Evolutionary conservation across 2,113 vertebrate genomes (phyloP).

Genomic region (Catharus minimus): DNA sequence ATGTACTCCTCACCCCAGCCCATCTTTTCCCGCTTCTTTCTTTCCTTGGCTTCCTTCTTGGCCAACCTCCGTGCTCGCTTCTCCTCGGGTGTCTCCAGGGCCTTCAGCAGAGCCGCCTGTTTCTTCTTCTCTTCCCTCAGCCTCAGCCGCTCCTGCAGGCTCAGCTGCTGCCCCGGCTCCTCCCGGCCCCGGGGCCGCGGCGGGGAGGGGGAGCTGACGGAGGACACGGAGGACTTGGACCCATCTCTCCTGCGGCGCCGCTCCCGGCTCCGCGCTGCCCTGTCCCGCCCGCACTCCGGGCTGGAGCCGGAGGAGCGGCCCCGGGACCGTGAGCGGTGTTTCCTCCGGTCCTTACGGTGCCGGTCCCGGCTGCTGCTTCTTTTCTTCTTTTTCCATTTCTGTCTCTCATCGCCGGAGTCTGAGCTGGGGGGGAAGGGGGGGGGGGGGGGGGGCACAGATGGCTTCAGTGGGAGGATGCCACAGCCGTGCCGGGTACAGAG

Average conservation of each 20-base stretch:
- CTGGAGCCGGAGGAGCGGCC: not conserved
- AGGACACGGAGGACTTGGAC: constrained; percentile 79
- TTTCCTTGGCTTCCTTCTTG: constrained; percentile 96
- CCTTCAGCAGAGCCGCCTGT: constrained; percentile 90
- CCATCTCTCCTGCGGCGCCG: not conserved
- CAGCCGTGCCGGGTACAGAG: not conserved
- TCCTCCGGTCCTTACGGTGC: constrained; percentile 26
- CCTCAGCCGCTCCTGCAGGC: constrained; percentile 71
- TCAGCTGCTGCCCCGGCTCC: constrained; percentile 58
- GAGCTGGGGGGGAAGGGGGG: constrained; percentile 43
- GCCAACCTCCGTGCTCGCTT: constrained; percentile 90
- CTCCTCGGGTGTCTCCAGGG: constrained; percentile 94
- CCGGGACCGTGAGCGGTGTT: not conserved
- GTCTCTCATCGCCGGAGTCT: constrained; percentile 28
- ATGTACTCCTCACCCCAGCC: constrained; percentile 99
- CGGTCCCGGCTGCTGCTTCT: constrained; percentile 24
- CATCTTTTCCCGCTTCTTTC: constrained; percentile 97
- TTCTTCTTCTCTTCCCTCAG: constrained; percentile 76
- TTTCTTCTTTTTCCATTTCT: constrained; percentile 57
- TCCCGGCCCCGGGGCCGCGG: not conserved
- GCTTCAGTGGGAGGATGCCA: not conserved
- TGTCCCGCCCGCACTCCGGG: not conserved
- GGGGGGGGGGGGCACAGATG: rapidly evolving
- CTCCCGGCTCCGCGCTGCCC: constrained; percentile 20
- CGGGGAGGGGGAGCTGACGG: constrained; percentile 56